A percentile compares a stretch with the other conserved stretches of the same genome.
Evolutionary conservation across 2,888 invertebrate genomes (phyloP).

Genomic region (Ophonus ardosiacus): DNA sequence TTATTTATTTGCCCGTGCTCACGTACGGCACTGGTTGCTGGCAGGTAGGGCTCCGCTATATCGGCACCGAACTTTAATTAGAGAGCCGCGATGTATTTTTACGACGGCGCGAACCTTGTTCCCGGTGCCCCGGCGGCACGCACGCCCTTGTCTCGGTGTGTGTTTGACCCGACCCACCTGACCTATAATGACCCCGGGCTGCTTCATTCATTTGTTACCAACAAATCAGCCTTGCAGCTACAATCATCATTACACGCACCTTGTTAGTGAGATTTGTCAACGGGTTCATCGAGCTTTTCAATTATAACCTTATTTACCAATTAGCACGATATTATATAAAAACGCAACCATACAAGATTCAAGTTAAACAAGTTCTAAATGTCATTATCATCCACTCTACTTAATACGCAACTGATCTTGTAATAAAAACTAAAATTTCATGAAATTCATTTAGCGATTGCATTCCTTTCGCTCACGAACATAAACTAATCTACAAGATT

Average conservation of each 20-base stretch:
- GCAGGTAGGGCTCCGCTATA: conserved; percentile 27
- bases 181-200: conserved; percentile 14
- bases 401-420: conserved; percentile 21
- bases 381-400: conserved; percentile 33
- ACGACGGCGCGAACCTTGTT: conserved; percentile 40
- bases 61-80: conserved; percentile 48
- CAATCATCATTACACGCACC: conserved; percentile 1
- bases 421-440: conserved; percentile 27
- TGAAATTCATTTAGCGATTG: background rate
- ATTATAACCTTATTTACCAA: conserved; percentile 37
- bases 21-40: conserved; percentile 10
- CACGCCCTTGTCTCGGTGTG: conserved; percentile 46
- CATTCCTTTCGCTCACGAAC: background rate
- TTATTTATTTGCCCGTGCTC: background rate
- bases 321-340: conserved; percentile 38
- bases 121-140: conserved; percentile 24
- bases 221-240: background rate
- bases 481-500: background rate
- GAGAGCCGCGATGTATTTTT: conserved; percentile 28
- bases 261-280: conserved; percentile 31
- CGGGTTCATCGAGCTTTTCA: background rate
- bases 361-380: conserved; percentile 40
- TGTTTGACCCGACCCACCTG: conserved; percentile 33
- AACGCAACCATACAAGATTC: conserved; percentile 6
- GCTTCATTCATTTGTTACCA: conserved; percentile 31